Evolutionary conservation across 2,797 vertebrate species (phyloP).

Genomic region (Avahi laniger): DNA sequence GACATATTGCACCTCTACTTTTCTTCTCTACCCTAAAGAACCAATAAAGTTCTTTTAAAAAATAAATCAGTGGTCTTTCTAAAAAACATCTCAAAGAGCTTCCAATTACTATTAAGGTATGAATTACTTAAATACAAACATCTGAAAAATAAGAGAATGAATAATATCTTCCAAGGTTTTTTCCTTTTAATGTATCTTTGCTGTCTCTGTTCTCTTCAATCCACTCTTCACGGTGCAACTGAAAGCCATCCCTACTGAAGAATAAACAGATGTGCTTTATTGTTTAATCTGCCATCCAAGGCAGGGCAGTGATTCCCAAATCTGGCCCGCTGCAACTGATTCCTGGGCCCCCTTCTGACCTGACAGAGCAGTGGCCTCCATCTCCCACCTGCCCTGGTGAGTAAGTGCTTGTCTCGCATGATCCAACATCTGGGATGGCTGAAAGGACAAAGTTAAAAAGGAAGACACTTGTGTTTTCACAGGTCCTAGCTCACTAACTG

Average conservation of each 20-base stretch:
- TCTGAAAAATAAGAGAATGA: not conserved
- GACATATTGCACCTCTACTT: constrained; percentile 12
- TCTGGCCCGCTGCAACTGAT: too few relatives aligned
- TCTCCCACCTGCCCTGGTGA: not conserved
- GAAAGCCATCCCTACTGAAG: not conserved
- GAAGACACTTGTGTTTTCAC: not conserved
- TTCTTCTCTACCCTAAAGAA: constrained; percentile 45
- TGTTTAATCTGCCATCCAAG: not conserved
- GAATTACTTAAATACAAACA: constrained; percentile 20
- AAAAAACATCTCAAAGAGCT: constrained; percentile 25
- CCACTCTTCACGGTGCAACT: not conserved
- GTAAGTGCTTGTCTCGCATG: not conserved
- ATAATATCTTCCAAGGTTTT: not conserved
- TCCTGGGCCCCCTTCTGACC: not conserved
- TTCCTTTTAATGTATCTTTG: not conserved
- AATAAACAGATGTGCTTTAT: not conserved
- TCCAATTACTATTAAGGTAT: not conserved
- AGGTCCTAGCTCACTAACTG: constrained; percentile 23
- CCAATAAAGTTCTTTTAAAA: not conserved
- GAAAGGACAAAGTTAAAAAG: not conserved
- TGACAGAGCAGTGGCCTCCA: not conserved
- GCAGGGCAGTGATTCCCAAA: not conserved
- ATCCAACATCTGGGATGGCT: not conserved
- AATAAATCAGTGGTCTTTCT: not conserved
- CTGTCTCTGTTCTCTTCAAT: not conserved